Evolutionary conservation across 2,113 vertebrate genomes (phyloP).

Genomic region (Willisornis vidua): DNA sequence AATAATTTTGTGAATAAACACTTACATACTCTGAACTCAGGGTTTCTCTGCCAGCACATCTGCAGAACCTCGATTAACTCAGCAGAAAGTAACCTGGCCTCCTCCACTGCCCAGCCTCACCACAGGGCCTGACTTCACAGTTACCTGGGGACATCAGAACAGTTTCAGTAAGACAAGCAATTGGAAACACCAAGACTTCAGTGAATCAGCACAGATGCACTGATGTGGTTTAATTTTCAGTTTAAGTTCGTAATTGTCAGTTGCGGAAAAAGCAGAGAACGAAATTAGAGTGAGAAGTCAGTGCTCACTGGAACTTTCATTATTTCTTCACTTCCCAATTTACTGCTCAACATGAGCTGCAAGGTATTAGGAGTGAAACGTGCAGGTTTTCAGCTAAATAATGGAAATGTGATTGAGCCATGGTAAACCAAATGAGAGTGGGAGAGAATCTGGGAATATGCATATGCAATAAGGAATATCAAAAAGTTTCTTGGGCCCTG

Average conservation of each 20-base stretch:
- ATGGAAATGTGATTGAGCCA: conserved; percentile 55
- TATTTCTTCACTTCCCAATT: conserved; percentile 27
- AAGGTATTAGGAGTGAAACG: conserved; percentile 12
- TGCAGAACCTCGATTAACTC: not conserved
- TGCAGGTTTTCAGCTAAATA: conserved; percentile 60
- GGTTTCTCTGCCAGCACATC: not conserved
- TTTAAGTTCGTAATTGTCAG: not conserved
- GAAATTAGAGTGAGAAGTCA: not conserved
- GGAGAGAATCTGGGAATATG: conserved; percentile 27
- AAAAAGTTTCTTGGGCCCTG: conserved; percentile 68
- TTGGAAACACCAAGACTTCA: not conserved
- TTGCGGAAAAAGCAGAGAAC: not conserved
- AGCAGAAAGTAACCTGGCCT: not conserved
- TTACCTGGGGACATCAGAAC: not conserved
- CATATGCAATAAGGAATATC: conserved; percentile 53
- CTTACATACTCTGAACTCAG: not conserved
- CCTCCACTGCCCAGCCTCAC: not conserved
- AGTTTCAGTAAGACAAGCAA: not conserved
- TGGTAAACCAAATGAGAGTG: not conserved
- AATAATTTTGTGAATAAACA: not conserved
- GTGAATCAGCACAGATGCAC: not conserved
- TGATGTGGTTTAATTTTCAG: not conserved
- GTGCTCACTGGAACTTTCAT: not conserved
- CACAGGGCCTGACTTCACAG: not conserved
- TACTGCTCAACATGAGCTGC: not conserved